phyloP scores from a whole-genome alignment of 2,888 invertebrate genomes.

The Andrena flavipes region DNA sequence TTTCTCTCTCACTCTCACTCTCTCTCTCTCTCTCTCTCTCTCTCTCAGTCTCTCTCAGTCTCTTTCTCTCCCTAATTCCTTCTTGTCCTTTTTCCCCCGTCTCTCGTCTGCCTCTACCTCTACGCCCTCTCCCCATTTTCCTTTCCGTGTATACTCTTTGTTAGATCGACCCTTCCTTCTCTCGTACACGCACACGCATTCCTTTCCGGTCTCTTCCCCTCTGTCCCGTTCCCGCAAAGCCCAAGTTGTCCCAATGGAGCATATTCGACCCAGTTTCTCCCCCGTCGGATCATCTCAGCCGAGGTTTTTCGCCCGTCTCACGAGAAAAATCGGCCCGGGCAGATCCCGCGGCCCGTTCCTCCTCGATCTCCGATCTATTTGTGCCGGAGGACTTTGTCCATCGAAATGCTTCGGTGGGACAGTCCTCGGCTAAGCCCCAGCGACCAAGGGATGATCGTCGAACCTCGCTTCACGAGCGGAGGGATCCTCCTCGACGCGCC shows the following conservation, averaged over 20 bases:
- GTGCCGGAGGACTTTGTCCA: slow-evolving; percentile 69
- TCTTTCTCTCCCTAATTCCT: background rate
- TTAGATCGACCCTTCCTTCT: slow-evolving; percentile 54
- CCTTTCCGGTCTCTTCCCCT: slow-evolving; percentile 50
- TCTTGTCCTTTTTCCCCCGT: background rate
- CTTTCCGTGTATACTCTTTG: slow-evolving; percentile 32
- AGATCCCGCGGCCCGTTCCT: slow-evolving; percentile 18
- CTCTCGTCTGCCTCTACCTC: slow-evolving; percentile 1
- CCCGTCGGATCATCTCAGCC: slow-evolving; percentile 62
- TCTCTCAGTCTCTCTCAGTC: background rate
- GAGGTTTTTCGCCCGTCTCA: slow-evolving; percentile 48
- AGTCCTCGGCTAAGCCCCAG: slow-evolving; percentile 63
- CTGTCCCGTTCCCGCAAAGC: slow-evolving; percentile 43
- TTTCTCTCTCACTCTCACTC: background rate
- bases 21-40: background rate
- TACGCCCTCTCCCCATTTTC: slow-evolving; percentile 4
- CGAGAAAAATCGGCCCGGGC: slow-evolving; percentile 27
- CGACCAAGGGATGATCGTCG: slow-evolving; percentile 35
- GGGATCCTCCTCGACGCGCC: background rate
- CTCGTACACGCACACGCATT: slow-evolving; percentile 60
- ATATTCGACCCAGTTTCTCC: slow-evolving; percentile 77
- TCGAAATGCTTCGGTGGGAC: slow-evolving; percentile 80
- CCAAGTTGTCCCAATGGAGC: slow-evolving; percentile 77
- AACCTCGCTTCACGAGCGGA: background rate
- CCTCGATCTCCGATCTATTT: slow-evolving; percentile 43